A percentile compares a stretch with the other conserved stretches of the same genome.
Evolutionary conservation across 2,888 invertebrate species (phyloP).

Genomic region (Endotricha flammealis): DNA sequence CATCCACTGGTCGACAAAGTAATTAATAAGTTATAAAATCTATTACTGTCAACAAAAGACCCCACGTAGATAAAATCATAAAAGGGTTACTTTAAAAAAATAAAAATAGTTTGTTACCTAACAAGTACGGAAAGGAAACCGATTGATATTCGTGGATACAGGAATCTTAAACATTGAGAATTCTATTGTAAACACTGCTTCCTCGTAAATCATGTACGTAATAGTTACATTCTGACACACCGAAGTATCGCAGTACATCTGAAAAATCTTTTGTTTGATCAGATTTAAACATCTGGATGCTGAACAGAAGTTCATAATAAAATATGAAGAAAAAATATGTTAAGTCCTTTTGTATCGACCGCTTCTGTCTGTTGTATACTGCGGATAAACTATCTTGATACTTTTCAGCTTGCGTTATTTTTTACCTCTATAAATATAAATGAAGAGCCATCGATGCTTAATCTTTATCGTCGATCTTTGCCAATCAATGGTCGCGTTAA

Average conservation of each 20-base stretch:
- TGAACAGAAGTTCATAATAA: constrained; percentile 78
- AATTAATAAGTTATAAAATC: constrained; percentile 18
- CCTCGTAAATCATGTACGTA: constrained; percentile 63
- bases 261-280: constrained; percentile 77
- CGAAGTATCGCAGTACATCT: constrained; percentile 49
- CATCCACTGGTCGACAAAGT: constrained; percentile 7
- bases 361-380: constrained; percentile 51
- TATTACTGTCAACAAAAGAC: constrained; percentile 15
- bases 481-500: constrained; percentile 42
- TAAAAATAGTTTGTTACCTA: constrained; percentile 6
- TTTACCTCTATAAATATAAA: constrained; percentile 11
- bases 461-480: constrained; percentile 45
- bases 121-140: constrained; percentile 21
- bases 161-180: constrained; percentile 47
- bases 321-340: constrained; percentile 75
- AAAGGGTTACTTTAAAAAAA: constrained; percentile 1
- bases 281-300: constrained; percentile 73
- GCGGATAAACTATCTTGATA: constrained; percentile 46
- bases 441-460: constrained; percentile 29
- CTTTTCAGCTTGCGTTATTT: constrained; percentile 24
- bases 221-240: constrained; percentile 62
- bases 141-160: constrained; percentile 30
- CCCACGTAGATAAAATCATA: constrained; percentile 13
- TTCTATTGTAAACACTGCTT: constrained; percentile 59
- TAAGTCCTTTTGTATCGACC: constrained; percentile 77